These are phyloP conservation scores for Coranthus polyacanthus DNA, from an alignment of 2,797 vertebrate species.

Conservation along the genomic window DNA sequence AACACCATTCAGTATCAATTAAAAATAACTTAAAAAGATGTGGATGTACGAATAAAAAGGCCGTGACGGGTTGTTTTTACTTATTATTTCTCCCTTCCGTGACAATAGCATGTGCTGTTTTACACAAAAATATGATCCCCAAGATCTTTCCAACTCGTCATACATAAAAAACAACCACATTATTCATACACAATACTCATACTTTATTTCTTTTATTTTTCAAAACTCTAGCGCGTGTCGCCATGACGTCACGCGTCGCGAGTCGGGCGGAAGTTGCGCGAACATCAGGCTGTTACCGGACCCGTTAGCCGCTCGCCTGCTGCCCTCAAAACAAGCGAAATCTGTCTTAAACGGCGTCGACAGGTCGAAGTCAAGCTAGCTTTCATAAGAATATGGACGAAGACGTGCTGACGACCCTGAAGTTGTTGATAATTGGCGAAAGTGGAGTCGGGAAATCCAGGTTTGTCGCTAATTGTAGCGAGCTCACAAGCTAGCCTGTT, in stretches of 20 bases:
- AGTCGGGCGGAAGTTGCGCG: constrained; percentile 69
- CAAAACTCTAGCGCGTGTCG: background rate
- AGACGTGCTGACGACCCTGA: constrained; percentile 95
- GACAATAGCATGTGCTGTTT: too few relatives aligned
- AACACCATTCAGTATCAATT: too few relatives aligned
- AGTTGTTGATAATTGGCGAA: constrained; percentile 96
- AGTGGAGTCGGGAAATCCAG: constrained; percentile 98
- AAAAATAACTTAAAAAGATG: too few relatives aligned
- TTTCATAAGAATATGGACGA: constrained; percentile 89
- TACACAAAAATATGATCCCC: too few relatives aligned
- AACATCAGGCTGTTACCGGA: constrained; percentile 49
- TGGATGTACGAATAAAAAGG: too few relatives aligned
- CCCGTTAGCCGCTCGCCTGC: constrained; percentile 37
- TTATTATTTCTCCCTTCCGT: too few relatives aligned
- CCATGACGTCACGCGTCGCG: constrained; percentile 47
- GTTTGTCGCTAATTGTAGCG: constrained; percentile 73
- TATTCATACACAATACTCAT: too few relatives aligned
- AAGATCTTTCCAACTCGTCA: too few relatives aligned
- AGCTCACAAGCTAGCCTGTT: constrained; percentile 64
- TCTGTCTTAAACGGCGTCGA: constrained; percentile 2
- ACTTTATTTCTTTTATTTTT: background rate
- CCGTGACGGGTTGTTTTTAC: too few relatives aligned
- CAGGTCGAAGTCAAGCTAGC: background rate
- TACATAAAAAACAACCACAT: too few relatives aligned
- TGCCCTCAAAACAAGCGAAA: constrained; percentile 35